These are phyloP conservation scores for Busseola fusca DNA, from an alignment of 2,888 invertebrate species.

Conservation along the genomic window DNA sequence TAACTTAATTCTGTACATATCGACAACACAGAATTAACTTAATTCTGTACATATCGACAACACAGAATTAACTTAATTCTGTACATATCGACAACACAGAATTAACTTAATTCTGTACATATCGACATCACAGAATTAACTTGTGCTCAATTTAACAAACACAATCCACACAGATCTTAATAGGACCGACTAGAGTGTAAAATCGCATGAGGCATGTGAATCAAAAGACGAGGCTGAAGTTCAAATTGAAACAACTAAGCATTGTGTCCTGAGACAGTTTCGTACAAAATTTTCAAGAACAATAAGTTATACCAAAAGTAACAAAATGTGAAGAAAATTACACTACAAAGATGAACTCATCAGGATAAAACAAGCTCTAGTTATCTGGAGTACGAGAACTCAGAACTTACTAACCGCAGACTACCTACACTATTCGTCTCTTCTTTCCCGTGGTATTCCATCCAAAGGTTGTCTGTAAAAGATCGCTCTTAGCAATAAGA, in stretches of 20 bases:
- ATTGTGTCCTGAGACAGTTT: conserved; percentile 15
- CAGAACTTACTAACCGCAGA: background rate
- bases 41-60: too few relatives aligned
- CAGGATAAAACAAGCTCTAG: background rate
- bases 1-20: too few relatives aligned
- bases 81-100: too few relatives aligned
- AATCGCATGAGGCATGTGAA: conserved; percentile 10
- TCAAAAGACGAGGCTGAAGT: conserved; percentile 16
- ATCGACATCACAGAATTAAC: background rate
- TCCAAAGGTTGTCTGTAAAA: too few relatives aligned
- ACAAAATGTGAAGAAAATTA: conserved; percentile 10
- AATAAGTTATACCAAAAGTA: conserved; percentile 10
- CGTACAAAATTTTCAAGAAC: background rate
- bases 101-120: too few relatives aligned
- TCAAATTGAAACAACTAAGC: conserved; percentile 34
- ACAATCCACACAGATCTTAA: background rate
- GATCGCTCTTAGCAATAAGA: too few relatives aligned
- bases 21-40: too few relatives aligned
- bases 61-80: too few relatives aligned
- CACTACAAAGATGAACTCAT: conserved; percentile 12
- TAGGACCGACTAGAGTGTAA: background rate
- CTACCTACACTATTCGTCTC: too few relatives aligned
- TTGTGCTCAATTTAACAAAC: conserved; percentile 1
- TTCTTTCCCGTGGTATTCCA: too few relatives aligned
- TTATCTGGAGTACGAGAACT: background rate